Base-by-base conservation (phyloP, 2,113 vertebrate genomes). In the Morone saxatilis region DNA sequence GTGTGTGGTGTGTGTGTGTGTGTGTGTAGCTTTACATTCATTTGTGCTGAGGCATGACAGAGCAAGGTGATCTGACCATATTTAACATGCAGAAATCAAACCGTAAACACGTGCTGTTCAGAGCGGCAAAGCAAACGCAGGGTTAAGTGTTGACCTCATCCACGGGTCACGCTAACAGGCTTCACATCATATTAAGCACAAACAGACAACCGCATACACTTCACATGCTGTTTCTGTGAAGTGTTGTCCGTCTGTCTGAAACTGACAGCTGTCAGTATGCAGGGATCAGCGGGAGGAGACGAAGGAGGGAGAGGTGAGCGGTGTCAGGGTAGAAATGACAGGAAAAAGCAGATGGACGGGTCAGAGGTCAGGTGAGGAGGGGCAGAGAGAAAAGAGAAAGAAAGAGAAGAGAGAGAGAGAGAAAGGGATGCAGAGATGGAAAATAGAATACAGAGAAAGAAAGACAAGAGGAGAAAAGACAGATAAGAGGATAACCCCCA, bases 201-300 rank as follows among this genome's bases (percentile, higher is more conserved):
- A 70, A 57, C 62, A 36, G 41, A 75, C n/a, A 50, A 66, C 40
- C n/a, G 19, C 68, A 57, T 76, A 77, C 57, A 66, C 76, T 67
- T 73, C 69, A 56, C 81, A 70, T 80, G 79, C 50, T 41, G 77
- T 81, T 77, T 70, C 69, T 11, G 68, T 48, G 76, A 74, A 75
- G 86, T 73, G 83, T 76, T 31, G 73, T 75, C 81, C 50, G 45
- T 83, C 84, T 68, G 84, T 76, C 74, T 62, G 76, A 60, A 76
- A 74, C 40, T 94, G 94, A 93, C 78, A 78, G 90, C 90, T 93
- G 92, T 91, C 90, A 91, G 62, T 76, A 51, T 9, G 61, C 54
- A 57, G 71, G 81, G 63, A 87, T 86, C 57, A 69, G 79, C 41
- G 3, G 81, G 41, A 45, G 48, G 74, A 40, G n/a, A 1, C 7